Base-by-base conservation (phyloP, 2,888 invertebrate genomes). In the Nezara viridula region DNA sequence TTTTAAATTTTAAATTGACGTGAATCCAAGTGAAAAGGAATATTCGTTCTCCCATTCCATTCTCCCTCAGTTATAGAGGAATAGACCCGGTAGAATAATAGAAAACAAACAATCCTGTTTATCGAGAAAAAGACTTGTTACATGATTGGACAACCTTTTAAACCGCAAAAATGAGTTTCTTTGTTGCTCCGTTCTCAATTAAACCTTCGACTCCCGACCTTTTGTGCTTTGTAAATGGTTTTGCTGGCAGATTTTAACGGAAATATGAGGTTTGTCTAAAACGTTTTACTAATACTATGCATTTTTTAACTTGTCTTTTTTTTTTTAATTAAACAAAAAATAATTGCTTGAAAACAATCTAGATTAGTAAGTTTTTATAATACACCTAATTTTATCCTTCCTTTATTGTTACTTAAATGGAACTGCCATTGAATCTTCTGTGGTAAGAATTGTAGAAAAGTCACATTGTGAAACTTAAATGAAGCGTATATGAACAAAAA, bases 151-250 rank as follows among this genome's bases (percentile, higher is more conserved):
- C 37, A 73, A 73, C 66, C 66, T 37, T 73, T 73, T 37, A 73
- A 73, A 73, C 66, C 32, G 19, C 66, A 73, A 73, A 73, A 73
- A 73, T 73, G 66, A 73, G 66, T 73, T 73, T 37, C 66, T 73
- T 73, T 73, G 66, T 73, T 73, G 66, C 16, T 73, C 66, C 7
- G 16, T 37, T 73, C 66, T 37, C 66, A 73, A 73, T 73, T 73
- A 73, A 73, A 73, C 66, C 37, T 73, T 37, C 66, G 37, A 37
- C 32, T 73, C 37, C 14, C 32, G 37, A 37, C 32, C 66, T 37
- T 37, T 73, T 73, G 66, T 73, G 66, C 32, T 32, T 73, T 7
- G 32, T 19, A 73, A 73, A 37, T 73, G 66, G 66, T 73, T 73
- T 73, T 73, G 16, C 66, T 19, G 37, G 19, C 66, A 73, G 66